Evolutionary conservation across 2,888 invertebrate species (phyloP).

Genomic region (Pheosia tremula): DNA sequence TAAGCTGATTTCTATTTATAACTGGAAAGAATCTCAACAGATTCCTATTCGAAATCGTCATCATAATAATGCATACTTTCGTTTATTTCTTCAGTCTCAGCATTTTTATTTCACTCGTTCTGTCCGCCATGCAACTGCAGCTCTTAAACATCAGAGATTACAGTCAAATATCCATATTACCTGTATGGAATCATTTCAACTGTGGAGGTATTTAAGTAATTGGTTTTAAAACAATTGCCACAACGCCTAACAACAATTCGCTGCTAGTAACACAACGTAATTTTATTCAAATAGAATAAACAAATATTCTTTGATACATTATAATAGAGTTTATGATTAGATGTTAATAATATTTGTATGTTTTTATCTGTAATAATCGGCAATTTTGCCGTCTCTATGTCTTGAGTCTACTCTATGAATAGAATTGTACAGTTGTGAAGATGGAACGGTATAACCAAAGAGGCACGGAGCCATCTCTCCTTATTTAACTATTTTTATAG

Average conservation of each 20-base stretch:
- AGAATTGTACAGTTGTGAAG: conserved; percentile 66
- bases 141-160: conserved; percentile 49
- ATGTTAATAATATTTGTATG: conserved; percentile 10
- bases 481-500: conserved; percentile 76
- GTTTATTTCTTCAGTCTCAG: conserved; percentile 76
- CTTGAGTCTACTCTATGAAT: conserved; percentile 48
- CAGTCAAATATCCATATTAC: conserved; percentile 11
- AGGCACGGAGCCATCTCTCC: conserved; percentile 64
- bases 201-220: too few relatives aligned
- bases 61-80: conserved; percentile 82
- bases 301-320: too few relatives aligned
- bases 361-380: background rate
- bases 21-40: conserved; percentile 41
- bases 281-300: too few relatives aligned
- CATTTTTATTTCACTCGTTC: conserved; percentile 76
- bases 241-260: too few relatives aligned
- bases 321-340: too few relatives aligned
- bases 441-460: conserved; percentile 67
- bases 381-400: conserved; percentile 19
- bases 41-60: conserved; percentile 67
- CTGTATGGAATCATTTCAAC: background rate
- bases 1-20: background rate
- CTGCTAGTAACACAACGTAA: too few relatives aligned
- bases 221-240: too few relatives aligned
- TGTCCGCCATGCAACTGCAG: conserved; percentile 59